Evolutionary conservation across 2,113 vertebrate genomes (phyloP), one percentile per base, ranked within the genome.

Genomic region (Neotoma lepida): DNA sequence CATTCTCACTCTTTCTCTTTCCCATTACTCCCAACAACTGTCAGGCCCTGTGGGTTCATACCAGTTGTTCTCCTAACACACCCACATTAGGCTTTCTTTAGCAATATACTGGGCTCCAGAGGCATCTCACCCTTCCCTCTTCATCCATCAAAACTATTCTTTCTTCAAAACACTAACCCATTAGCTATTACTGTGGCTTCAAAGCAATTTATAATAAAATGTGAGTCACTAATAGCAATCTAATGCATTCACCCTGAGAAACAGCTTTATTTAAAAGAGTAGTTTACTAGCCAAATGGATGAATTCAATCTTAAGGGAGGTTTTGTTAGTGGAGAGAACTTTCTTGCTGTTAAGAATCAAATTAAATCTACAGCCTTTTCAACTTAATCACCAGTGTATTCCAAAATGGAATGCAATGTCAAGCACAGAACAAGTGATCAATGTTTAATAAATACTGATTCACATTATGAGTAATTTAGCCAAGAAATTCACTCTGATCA

Each of bases 151-250:
- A 84, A 96, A 92, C 39, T 63, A 58, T 71, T 89, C 85, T 85
- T 88, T 51, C 39, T 58, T 70, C 44, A 93, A 88, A 61, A 61
- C 54, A 93, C 89, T 90, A 92, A 92, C 92, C 49, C 58, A 95
- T 92, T 88, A 74, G 56, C 80, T 93, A 39, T 93, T 91, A 95
- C 0, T 81, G 81, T 63, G 41, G 15, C 63, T 39, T 90, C 88
- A 92, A 92, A 88, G 64, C 93, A 95, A 92, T 93, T 93, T 93
- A 70, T 89, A 95, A 93, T 86, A 94, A 93, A 93, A 96, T 96
- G 70, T 95, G 61, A 96, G 41, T 96, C 74, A 96, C 88, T 89
- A 95, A 96, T 73, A 92, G 51, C 82, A 93, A 96, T 78, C 63
- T 91, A 91, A 93, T 78, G 2, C 30, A 81, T 92, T 90, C 91